Evolutionary conservation across 2,888 invertebrate genomes (phyloP).

Genomic region (Theretra japonica): DNA sequence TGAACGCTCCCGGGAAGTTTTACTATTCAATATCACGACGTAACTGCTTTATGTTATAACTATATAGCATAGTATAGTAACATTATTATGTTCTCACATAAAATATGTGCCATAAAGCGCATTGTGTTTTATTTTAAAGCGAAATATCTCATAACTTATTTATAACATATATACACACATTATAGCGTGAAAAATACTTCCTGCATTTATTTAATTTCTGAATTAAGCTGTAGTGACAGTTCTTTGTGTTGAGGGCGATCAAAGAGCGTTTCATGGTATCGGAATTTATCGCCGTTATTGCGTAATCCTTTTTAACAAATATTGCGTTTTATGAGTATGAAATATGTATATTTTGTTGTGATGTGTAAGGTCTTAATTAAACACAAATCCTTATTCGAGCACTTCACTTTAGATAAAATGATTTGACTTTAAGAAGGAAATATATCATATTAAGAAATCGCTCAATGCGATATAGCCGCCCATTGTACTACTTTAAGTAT

Average conservation of each 20-base stretch:
- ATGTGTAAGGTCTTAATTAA: no score
- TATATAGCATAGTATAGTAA: slow-evolving; percentile 19
- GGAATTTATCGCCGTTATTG: background rate
- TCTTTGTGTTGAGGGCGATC: background rate
- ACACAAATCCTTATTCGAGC: no score
- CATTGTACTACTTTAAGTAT: no score
- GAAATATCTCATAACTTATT: background rate
- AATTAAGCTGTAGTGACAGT: background rate
- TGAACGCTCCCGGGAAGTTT: slow-evolving; percentile 55
- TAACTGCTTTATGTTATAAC: slow-evolving; percentile 48
- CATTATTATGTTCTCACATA: slow-evolving; percentile 28
- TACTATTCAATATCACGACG: slow-evolving; percentile 57
- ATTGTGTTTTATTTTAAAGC: slow-evolving; percentile 19
- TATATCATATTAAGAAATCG: no score
- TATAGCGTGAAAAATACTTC: background rate
- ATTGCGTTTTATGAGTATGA: no score
- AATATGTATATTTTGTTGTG: no score
- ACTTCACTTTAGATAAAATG: no score
- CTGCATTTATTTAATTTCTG: background rate
- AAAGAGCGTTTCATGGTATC: background rate
- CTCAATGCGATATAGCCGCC: no score
- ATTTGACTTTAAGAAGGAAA: no score
- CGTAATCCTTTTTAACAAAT: background rate
- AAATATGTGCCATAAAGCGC: slow-evolving; percentile 25
- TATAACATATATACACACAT: background rate